Conservation (phyloP, 2,797 vertebrate species). For the Cossypha polioptera region DNA sequence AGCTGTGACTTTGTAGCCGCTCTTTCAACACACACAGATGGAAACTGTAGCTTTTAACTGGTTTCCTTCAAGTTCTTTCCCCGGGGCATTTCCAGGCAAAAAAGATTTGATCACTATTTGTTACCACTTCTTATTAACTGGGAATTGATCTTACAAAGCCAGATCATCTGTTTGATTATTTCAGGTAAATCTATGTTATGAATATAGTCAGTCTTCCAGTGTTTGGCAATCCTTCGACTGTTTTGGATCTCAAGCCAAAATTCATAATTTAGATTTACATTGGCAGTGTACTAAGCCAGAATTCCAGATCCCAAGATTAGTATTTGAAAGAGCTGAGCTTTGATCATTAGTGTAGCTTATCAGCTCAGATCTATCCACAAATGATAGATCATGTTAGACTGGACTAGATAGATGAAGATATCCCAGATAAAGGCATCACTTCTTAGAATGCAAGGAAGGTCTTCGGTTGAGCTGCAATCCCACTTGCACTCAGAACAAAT, state of each 20-base stretch:
- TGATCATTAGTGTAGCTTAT: neutral
- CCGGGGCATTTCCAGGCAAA: neutral
- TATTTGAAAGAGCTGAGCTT: neutral
- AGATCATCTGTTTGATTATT: neutral
- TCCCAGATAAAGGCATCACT: neutral
- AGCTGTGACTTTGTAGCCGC: neutral
- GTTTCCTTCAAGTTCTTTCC: neutral
- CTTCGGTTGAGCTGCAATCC: neutral
- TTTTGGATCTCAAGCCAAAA: neutral
- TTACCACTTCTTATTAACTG: neutral
- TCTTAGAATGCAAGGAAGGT: neutral
- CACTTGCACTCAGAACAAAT: neutral
- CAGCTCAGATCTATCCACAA: neutral
- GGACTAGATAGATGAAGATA: neutral
- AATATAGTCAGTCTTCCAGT: neutral
- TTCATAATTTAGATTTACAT: neutral
- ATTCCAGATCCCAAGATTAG: neutral
- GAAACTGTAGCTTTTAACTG: neutral
- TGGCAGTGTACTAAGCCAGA: neutral
- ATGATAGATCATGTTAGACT: neutral
- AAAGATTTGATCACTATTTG: neutral
- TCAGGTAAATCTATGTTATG: neutral
- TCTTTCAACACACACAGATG: neutral
- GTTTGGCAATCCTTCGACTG: neutral
- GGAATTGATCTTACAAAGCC: neutral